phyloP scores from a whole-genome alignment of 2,797 vertebrate species.

The Hippoglossus hippoglossus region DNA sequence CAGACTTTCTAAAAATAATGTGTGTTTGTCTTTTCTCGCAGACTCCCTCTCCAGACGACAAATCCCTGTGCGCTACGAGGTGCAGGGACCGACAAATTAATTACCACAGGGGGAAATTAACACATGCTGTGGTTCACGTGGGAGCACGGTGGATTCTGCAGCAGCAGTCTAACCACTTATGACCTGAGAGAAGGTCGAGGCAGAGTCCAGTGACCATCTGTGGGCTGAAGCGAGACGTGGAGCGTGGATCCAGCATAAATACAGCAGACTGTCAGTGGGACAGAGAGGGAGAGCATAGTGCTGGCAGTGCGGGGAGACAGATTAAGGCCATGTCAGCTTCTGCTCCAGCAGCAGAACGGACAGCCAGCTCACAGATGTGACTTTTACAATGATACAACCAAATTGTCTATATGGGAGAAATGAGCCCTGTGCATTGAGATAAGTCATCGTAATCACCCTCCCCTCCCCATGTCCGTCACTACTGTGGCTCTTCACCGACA shows the following conservation, averaged over 20 bases:
- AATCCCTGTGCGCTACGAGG: constrained; percentile 34
- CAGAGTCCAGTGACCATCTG: constrained; percentile 32
- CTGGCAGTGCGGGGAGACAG: constrained; percentile 56
- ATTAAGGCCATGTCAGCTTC: constrained; percentile 78
- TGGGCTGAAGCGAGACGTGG: constrained; percentile 27
- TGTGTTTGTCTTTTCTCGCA: constrained; percentile 60
- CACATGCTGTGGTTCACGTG: background rate
- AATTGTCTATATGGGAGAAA: constrained; percentile 61
- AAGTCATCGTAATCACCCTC: constrained; percentile 17
- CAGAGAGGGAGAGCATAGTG: constrained; percentile 46
- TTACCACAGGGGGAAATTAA: constrained; percentile 6
- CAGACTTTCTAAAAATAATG: constrained; percentile 87
- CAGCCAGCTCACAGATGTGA: constrained; percentile 73
- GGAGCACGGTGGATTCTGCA: constrained; percentile 9
- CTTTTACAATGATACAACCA: constrained; percentile 74
- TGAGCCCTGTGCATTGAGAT: constrained; percentile 24
- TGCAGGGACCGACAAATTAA: constrained; percentile 16
- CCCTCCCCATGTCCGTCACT: constrained; percentile 23
- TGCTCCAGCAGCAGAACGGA: constrained; percentile 66
- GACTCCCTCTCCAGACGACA: constrained; percentile 62
- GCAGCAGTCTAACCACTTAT: background rate
- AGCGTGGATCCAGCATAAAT: constrained; percentile 47
- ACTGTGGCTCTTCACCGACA: constrained; percentile 13
- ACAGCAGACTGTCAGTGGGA: constrained; percentile 47
- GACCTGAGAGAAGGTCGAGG: constrained; percentile 32